phyloP scores from a whole-genome alignment of 2,113 vertebrate species.

The Oxyura jamaicensis region DNA sequence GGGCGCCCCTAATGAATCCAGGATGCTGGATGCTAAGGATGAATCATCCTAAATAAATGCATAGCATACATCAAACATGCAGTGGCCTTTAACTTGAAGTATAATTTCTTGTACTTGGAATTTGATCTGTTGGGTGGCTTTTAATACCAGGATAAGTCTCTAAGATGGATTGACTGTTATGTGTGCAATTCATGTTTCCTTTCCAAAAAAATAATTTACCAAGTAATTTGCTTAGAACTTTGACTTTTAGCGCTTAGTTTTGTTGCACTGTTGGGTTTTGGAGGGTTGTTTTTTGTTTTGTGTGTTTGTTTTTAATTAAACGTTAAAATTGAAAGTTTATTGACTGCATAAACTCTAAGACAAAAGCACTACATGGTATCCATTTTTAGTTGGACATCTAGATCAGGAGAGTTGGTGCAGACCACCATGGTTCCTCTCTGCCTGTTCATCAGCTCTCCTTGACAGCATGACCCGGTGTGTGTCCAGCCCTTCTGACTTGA shows the following conservation, averaged over 20 bases:
- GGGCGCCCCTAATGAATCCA: fast-evolving
- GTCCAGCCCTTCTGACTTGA: neutral
- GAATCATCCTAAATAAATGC: neutral
- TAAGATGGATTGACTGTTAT: neutral
- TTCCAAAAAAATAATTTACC: neutral
- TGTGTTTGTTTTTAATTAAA: neutral
- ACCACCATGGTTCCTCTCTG: neutral
- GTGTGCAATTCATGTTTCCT: neutral
- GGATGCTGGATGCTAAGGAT: neutral
- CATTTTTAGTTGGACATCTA: neutral
- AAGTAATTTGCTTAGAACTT: neutral
- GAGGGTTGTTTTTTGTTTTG: no score
- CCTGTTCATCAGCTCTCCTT: neutral
- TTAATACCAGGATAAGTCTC: neutral
- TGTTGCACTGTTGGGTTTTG: neutral
- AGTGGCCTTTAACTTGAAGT: neutral
- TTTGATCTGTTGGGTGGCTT: neutral
- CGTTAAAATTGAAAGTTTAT: neutral
- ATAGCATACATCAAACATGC: neutral
- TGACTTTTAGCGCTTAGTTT: neutral
- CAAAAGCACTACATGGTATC: neutral
- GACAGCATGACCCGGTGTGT: neutral
- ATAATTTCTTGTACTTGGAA: neutral
- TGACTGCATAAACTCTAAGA: neutral
- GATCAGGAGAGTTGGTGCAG: neutral